Percentiles rank a stretch among this genome's conserved stretches.
Conservation (phyloP, 2,113 vertebrate genomes). For the Nettapus auritus region DNA sequence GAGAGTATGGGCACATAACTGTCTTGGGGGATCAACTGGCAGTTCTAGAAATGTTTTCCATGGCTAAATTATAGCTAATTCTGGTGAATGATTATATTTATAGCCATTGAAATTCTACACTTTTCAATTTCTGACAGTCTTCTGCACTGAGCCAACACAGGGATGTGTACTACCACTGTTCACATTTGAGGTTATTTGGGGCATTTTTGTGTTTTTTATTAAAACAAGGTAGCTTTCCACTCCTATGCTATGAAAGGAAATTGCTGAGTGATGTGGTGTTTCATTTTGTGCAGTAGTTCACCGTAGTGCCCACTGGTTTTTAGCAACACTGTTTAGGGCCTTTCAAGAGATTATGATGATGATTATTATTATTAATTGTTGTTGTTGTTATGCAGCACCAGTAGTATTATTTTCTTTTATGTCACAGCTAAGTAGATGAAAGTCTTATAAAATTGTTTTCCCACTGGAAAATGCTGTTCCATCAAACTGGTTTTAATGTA, state of each 20-base stretch:
- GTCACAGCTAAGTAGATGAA: background rate
- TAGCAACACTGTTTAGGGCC: background rate
- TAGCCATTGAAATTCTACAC: background rate
- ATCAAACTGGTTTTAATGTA: background rate
- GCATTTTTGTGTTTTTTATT: background rate
- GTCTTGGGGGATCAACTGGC: background rate
- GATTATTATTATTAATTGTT: background rate
- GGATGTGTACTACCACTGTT: background rate
- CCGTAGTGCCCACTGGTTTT: background rate
- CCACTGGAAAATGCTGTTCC: background rate
- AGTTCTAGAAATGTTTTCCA: background rate
- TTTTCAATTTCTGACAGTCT: background rate
- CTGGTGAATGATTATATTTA: background rate
- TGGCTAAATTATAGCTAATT: conserved; percentile 14
- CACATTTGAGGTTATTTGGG: background rate
- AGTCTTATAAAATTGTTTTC: conserved; percentile 27
- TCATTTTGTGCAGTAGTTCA: background rate
- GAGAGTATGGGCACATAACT: background rate
- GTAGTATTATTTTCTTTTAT: background rate
- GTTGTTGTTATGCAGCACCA: background rate
- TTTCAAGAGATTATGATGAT: background rate
- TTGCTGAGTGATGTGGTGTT: background rate
- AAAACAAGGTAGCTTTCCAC: background rate
- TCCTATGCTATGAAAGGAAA: background rate
- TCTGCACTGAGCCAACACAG: background rate